A percentile compares a stretch with the other conserved stretches of the same genome.
phyloP scores from a whole-genome alignment of 2,113 vertebrate species.

The Alligator mississippiensis region DNA sequence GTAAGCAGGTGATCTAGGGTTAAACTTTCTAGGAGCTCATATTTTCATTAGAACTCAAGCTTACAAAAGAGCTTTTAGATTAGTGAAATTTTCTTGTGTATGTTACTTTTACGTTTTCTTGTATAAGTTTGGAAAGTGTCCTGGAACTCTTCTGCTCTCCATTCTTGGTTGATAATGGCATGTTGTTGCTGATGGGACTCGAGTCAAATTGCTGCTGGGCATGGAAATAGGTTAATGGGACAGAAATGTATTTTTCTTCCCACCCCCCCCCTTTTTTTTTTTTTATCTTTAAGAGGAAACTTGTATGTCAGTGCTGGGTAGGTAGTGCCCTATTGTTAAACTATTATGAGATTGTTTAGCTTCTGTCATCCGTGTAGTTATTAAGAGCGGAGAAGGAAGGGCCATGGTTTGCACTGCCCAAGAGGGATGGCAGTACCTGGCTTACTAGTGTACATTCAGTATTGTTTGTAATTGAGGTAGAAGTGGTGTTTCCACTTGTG shows the following conservation, averaged over 20 bases:
- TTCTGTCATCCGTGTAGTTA: background rate
- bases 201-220: constrained; percentile 63
- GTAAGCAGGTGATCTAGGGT: background rate
- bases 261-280: background rate
- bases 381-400: background rate
- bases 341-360: background rate
- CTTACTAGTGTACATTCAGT: too few species aligned
- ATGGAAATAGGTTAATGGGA: constrained; percentile 62
- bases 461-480: too few species aligned
- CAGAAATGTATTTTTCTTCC: background rate
- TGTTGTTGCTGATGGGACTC: constrained; percentile 50
- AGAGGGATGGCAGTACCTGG: too few species aligned
- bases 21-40: background rate
- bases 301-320: rapidly evolving
- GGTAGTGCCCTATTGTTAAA: background rate
- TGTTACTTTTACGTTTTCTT: constrained; percentile 18
- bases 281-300: constrained; percentile 39
- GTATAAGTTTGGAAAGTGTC: constrained; percentile 22
- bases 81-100: constrained; percentile 5
- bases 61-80: background rate
- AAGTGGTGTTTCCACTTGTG: background rate
- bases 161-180: constrained; percentile 23
- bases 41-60: background rate
- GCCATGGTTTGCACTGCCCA: background rate
- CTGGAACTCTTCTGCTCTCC: background rate